phyloP scores from a whole-genome alignment of 2,888 invertebrate species.

The Dynastes grantii region DNA sequence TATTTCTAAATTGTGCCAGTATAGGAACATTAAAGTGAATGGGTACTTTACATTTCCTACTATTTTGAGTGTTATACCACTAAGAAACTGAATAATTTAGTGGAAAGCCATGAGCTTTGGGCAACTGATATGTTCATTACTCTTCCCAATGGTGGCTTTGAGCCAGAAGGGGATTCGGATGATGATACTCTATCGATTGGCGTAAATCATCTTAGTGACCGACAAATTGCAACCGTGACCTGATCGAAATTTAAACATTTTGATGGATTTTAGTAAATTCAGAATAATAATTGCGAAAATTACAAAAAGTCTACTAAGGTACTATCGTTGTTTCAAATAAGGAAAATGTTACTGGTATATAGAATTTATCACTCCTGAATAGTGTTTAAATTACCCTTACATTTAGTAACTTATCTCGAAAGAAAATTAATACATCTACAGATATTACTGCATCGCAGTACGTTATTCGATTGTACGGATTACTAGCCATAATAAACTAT shows the following conservation, averaged over 20 bases:
- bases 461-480: slow-evolving; percentile 27
- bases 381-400: not conserved
- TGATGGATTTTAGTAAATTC: no score
- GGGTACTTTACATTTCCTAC: no score
- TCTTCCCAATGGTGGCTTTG: not conserved
- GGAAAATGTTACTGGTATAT: no score
- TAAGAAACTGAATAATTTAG: not conserved
- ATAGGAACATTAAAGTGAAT: no score
- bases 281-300: no score
- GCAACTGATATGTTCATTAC: slow-evolving; percentile 1
- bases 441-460: not conserved
- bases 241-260: not conserved
- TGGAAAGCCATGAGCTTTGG: not conserved
- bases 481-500: slow-evolving; percentile 48
- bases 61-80: not conserved
- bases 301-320: no score
- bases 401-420: not conserved
- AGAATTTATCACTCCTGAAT: no score
- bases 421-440: not conserved
- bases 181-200: slow-evolving; percentile 2
- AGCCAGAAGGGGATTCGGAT: not conserved
- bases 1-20: not conserved
- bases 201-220: slow-evolving; percentile 17
- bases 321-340: no score
- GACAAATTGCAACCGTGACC: not conserved